These are phyloP conservation scores for Maccullochella peelii DNA, from an alignment of 2,113 vertebrate species.

Conservation along the genomic window DNA sequence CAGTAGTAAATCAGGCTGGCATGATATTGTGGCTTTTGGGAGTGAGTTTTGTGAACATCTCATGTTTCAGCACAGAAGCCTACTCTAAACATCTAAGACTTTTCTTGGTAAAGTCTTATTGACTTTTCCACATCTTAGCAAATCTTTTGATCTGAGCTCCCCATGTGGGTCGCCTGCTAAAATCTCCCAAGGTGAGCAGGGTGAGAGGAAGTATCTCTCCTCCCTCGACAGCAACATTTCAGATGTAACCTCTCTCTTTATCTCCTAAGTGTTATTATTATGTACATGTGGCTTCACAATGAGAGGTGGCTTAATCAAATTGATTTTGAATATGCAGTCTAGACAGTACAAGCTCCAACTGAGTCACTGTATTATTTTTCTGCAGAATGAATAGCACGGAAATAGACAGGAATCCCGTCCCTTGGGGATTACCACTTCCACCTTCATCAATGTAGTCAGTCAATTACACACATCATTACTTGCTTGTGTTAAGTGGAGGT, in stretches of 20 bases:
- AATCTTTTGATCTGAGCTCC: conserved; percentile 53
- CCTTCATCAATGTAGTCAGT: conserved; percentile 69
- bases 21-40: conserved; percentile 29
- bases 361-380: conserved; percentile 48
- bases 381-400: conserved; percentile 43
- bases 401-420: conserved; percentile 53
- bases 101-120: conserved; percentile 49
- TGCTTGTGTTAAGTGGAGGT: conserved; percentile 69
- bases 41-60: conserved; percentile 22
- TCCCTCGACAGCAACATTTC: background rate
- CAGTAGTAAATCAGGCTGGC: conserved; percentile 42
- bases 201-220: conserved; percentile 26
- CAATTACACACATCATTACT: conserved; percentile 79
- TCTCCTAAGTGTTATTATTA: conserved; percentile 13
- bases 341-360: conserved; percentile 31
- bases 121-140: conserved; percentile 52
- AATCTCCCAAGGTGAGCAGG: conserved; percentile 44
- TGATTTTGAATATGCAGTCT: conserved; percentile 41
- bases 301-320: conserved; percentile 46
- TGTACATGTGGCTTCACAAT: conserved; percentile 9
- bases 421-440: conserved; percentile 57
- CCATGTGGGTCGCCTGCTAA: conserved; percentile 3
- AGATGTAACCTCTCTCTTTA: background rate
- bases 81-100: conserved; percentile 44
- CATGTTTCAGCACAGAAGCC: conserved; percentile 30